Evolutionary conservation across 2,888 invertebrate species (phyloP).

Genomic region (Heteropelma amictum): DNA sequence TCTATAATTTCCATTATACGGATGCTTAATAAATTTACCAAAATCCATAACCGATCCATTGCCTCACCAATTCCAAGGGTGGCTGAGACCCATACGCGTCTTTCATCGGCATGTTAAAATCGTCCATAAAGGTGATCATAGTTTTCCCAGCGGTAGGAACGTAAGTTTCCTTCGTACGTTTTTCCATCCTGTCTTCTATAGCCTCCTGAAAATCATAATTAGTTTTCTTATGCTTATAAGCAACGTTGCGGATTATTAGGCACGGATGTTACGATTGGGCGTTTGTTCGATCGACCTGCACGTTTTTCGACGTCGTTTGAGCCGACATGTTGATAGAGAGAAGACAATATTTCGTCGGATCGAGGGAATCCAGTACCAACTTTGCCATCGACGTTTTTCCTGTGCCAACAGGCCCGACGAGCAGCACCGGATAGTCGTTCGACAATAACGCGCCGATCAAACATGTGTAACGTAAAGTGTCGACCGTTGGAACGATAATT

Average conservation of each 20-base stretch:
- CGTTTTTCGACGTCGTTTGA: constrained; percentile 90
- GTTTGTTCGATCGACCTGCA: constrained; percentile 74
- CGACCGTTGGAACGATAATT: constrained; percentile 92
- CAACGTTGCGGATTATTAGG: background rate
- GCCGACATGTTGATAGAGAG: constrained; percentile 93
- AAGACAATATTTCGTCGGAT: constrained; percentile 81
- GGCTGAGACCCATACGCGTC: constrained; percentile 94
- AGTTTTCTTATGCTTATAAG: too few species aligned
- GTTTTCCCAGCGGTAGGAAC: constrained; percentile 90
- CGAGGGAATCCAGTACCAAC: constrained; percentile 79
- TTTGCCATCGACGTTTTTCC: constrained; percentile 90
- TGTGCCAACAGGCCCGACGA: constrained; percentile 92
- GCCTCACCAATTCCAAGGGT: constrained; percentile 89
- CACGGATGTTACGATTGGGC: background rate
- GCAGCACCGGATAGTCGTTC: constrained; percentile 85
- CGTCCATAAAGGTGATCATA: constrained; percentile 93
- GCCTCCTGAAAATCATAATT: constrained; percentile 82
- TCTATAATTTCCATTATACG: too few species aligned
- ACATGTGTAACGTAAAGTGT: constrained; percentile 90
- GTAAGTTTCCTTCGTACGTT: constrained; percentile 91
- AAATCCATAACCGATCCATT: constrained; percentile 94
- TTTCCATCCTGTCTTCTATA: constrained; percentile 92
- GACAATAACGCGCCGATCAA: constrained; percentile 84
- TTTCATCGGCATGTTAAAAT: constrained; percentile 95
- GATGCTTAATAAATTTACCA: too few species aligned